Evolutionary conservation across 2,888 invertebrate genomes (phyloP).

Genomic region (Hemistola chrysoprasaria): DNA sequence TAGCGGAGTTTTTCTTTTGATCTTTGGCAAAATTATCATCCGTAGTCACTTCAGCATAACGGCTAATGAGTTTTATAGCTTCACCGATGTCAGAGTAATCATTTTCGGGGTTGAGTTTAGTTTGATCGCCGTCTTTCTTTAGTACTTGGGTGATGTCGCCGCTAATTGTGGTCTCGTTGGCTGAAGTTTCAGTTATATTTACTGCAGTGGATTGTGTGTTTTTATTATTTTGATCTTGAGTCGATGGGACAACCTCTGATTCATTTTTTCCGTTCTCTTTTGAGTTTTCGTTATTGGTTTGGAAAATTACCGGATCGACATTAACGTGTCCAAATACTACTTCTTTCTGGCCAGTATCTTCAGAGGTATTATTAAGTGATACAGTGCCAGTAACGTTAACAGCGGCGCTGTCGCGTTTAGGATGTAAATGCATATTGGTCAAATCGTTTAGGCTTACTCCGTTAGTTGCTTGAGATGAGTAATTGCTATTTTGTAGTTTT

Average conservation of each 20-base stretch:
- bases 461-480: conserved; percentile 40
- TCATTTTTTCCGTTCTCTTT: conserved; percentile 31
- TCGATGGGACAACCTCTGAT: conserved; percentile 27
- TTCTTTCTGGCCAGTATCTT: conserved; percentile 69
- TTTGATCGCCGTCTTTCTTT: conserved; percentile 55
- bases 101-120: conserved; percentile 71
- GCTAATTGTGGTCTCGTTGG: conserved; percentile 23
- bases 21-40: conserved; percentile 73
- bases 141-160: conserved; percentile 40
- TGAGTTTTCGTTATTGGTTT: conserved; percentile 41
- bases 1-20: conserved; percentile 52
- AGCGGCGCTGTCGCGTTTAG: conserved; percentile 67
- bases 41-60: conserved; percentile 76
- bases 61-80: conserved; percentile 74
- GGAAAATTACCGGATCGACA: conserved; percentile 62
- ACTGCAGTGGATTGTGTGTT: conserved; percentile 10
- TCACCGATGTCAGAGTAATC: conserved; percentile 76
- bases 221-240: conserved; percentile 31
- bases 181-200: conserved; percentile 10
- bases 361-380: conserved; percentile 42
- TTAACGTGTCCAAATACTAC: conserved; percentile 70
- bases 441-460: conserved; percentile 51
- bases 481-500: conserved; percentile 61
- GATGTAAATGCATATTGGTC: conserved; percentile 51
- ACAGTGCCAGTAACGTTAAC: conserved; percentile 49